phyloP scores from a whole-genome alignment of 2,113 vertebrate species.

The Vulpes lagopus region DNA sequence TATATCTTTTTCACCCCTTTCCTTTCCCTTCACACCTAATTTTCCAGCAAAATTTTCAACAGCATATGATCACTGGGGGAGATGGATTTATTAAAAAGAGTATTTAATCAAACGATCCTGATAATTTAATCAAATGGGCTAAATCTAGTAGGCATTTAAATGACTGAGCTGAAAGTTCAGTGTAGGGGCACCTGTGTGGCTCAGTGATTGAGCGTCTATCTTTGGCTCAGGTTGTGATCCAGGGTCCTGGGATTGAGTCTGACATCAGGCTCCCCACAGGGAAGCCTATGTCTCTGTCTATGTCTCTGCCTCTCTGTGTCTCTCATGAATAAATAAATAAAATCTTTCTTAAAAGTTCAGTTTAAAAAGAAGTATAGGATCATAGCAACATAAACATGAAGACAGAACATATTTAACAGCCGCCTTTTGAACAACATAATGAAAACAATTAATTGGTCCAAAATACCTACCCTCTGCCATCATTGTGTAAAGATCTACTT shows the following conservation, averaged over 20 bases:
- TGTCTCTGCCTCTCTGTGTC: too few relatives aligned
- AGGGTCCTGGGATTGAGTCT: too few relatives aligned
- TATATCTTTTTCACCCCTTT: background rate
- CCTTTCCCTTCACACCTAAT: background rate
- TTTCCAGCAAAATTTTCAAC: conserved; percentile 20
- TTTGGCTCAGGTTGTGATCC: too few relatives aligned
- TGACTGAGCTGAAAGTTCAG: background rate
- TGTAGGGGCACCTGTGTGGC: too few relatives aligned
- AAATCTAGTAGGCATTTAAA: background rate
- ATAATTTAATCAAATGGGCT: background rate
- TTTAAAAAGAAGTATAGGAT: background rate
- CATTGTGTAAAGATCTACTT: background rate
- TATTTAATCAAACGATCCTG: background rate
- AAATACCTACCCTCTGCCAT: background rate
- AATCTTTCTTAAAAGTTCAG: too few relatives aligned
- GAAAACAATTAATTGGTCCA: background rate
- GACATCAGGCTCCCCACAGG: too few relatives aligned
- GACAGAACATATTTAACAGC: background rate
- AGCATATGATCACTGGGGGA: background rate
- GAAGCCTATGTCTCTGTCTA: too few relatives aligned
- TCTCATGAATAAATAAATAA: too few relatives aligned
- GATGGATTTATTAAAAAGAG: background rate
- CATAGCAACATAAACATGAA: background rate
- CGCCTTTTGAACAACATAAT: background rate
- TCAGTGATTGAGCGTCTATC: too few relatives aligned